A percentile compares a stretch with the other conserved stretches of the same genome.
Conservation (phyloP, 2,797 vertebrate genomes). For the Leuciscus waleckii region DNA sequence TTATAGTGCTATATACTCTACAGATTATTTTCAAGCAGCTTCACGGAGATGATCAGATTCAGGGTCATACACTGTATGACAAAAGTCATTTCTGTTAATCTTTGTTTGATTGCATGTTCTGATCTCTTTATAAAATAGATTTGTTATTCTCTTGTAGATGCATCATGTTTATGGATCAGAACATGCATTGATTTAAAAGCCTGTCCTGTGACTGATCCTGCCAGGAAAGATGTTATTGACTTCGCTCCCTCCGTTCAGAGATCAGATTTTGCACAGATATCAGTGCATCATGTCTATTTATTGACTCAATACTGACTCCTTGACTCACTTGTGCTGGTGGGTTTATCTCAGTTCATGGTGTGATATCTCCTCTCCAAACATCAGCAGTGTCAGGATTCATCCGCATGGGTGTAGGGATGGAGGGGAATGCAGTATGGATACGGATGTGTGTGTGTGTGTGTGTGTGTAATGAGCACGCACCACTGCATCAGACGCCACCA, state of each 20-base stretch:
- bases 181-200: neutral
- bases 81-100: neutral
- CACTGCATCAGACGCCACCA: neutral
- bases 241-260: neutral
- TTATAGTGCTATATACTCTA: neutral
- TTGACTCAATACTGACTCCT: neutral
- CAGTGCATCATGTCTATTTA: neutral
- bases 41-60: too few species aligned
- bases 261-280: neutral
- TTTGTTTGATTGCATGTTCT: neutral
- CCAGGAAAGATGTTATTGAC: neutral
- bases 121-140: neutral
- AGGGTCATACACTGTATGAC: too few species aligned
- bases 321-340: neutral
- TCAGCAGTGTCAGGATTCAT: neutral
- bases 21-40: too few species aligned
- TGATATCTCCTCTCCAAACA: conserved; percentile 1
- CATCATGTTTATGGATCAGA: neutral
- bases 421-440: conserved; percentile 19
- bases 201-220: neutral
- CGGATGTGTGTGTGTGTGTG: neutral
- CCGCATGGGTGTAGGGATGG: neutral
- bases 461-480: conserved; percentile 11
- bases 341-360: neutral
- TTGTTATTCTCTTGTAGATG: neutral